phyloP scores from a whole-genome alignment of 23 tunicate species.

The Halocynthia aurantium region DNA sequence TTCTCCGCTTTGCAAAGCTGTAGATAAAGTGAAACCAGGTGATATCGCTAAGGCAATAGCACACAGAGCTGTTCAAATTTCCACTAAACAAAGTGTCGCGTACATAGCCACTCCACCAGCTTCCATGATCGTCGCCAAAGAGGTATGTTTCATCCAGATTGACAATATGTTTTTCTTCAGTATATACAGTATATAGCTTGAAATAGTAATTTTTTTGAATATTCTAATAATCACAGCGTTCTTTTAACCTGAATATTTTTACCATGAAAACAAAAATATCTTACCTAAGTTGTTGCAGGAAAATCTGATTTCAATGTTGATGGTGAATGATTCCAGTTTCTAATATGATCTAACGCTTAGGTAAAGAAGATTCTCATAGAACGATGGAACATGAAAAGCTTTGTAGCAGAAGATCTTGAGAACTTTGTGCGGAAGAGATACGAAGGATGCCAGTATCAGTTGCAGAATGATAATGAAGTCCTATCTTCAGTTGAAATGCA shows the following conservation, averaged over 20 bases:
- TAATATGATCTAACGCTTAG: background rate
- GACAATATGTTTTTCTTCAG: background rate
- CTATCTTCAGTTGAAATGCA: conserved; percentile 8
- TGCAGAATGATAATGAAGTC: background rate
- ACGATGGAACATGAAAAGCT: background rate
- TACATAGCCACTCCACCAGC: conserved; percentile 45
- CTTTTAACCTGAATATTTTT: too few relatives aligned
- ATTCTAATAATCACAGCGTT: too few relatives aligned
- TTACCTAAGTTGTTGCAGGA: too few relatives aligned
- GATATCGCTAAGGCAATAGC: conserved; percentile 35
- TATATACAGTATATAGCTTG: too few relatives aligned
- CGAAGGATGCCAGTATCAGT: background rate
- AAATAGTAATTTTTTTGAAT: too few relatives aligned
- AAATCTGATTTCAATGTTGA: too few relatives aligned
- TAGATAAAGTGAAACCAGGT: conserved; percentile 16
- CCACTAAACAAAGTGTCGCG: background rate
- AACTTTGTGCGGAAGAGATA: background rate
- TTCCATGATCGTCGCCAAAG: conserved; percentile 4
- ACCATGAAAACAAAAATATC: too few relatives aligned
- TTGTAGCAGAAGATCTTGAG: background rate
- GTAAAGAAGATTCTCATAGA: background rate
- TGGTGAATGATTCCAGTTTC: too few relatives aligned
- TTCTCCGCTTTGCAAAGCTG: conserved; percentile 7
- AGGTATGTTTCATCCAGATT: background rate
- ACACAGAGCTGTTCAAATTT: background rate